These are phyloP conservation scores for Meloidogyne exigua DNA, from an alignment of 1,140 invertebrate species.

Conservation along the genomic window DNA sequence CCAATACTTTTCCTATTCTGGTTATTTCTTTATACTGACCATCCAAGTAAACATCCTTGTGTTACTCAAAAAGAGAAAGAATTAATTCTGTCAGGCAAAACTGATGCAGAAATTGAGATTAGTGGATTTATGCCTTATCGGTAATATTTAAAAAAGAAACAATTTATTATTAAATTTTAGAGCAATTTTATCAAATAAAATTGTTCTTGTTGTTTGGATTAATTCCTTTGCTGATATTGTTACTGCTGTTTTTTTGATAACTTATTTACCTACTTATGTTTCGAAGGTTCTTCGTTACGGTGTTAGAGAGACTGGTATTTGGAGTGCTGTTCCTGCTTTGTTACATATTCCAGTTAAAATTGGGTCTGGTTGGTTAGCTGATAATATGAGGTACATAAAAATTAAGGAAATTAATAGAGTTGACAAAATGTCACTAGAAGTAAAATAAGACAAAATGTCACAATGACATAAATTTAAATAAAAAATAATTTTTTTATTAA, in stretches of 20 bases:
- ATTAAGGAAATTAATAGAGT: not conserved
- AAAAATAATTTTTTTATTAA: not conserved
- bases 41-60: slow-evolving; percentile 38
- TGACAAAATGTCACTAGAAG: not conserved
- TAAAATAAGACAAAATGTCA: not conserved
- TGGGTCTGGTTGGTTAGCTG: slow-evolving; percentile 18
- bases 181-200: slow-evolving; percentile 39
- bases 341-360: slow-evolving; percentile 25
- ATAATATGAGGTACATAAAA: slow-evolving; percentile 10
- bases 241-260: slow-evolving; percentile 45
- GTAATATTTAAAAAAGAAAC: not conserved
- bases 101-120: slow-evolving; percentile 30
- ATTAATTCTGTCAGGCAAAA: slow-evolving; percentile 35
- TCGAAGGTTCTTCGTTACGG: slow-evolving; percentile 42
- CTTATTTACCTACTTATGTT: slow-evolving; percentile 47
- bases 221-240: slow-evolving; percentile 51
- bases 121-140: slow-evolving; percentile 40
- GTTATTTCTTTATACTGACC: slow-evolving; percentile 41
- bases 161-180: slow-evolving; percentile 11
- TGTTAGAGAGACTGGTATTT: slow-evolving; percentile 29
- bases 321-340: slow-evolving; percentile 11
- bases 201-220: slow-evolving; percentile 40
- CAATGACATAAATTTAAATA: not conserved
- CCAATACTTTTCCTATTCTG: slow-evolving; percentile 29
- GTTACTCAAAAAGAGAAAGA: slow-evolving; percentile 26